These are phyloP conservation scores for Arbacia lixula DNA, from an alignment of 53 echinoderm and acorn worm species.

Conservation along the genomic window DNA sequence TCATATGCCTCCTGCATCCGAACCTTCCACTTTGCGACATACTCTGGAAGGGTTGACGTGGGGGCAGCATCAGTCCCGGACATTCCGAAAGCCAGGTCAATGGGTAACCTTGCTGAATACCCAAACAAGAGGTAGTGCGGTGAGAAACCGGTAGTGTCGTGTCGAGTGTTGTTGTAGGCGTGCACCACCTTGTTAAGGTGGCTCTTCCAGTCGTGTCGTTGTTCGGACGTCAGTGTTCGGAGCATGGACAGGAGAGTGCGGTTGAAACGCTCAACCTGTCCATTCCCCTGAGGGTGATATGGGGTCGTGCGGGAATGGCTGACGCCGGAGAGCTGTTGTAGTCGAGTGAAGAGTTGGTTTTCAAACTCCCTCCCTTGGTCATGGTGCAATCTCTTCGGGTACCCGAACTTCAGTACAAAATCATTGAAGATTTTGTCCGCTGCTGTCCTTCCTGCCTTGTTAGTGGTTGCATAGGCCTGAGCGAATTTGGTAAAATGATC, in stretches of 20 bases:
- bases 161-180: conserved; percentile 71
- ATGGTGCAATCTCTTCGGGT: conserved; percentile 64
- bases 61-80: background rate
- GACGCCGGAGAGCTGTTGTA: conserved; percentile 40
- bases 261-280: conserved; percentile 68
- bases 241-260: conserved; percentile 70
- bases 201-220: conserved; percentile 52
- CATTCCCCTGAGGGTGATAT: conserved; percentile 79
- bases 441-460: conserved; percentile 61
- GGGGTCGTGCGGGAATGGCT: conserved; percentile 64
- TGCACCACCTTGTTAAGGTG: conserved; percentile 65
- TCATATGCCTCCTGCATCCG: conserved; percentile 49
- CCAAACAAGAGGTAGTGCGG: conserved; percentile 61
- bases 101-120: conserved; percentile 45
- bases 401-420: conserved; percentile 60
- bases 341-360: conserved; percentile 61
- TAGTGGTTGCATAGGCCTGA: conserved; percentile 68
- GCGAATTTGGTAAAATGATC: conserved; percentile 73
- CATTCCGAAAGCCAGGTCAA: conserved; percentile 52
- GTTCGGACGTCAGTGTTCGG: conserved; percentile 37
- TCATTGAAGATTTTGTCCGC: conserved; percentile 65
- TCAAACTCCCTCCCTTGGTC: conserved; percentile 80
- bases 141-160: conserved; percentile 59
- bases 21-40: conserved; percentile 37
- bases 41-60: background rate